Conservation (phyloP, 2,113 vertebrate genomes). For the Sorex fumeus region DNA sequence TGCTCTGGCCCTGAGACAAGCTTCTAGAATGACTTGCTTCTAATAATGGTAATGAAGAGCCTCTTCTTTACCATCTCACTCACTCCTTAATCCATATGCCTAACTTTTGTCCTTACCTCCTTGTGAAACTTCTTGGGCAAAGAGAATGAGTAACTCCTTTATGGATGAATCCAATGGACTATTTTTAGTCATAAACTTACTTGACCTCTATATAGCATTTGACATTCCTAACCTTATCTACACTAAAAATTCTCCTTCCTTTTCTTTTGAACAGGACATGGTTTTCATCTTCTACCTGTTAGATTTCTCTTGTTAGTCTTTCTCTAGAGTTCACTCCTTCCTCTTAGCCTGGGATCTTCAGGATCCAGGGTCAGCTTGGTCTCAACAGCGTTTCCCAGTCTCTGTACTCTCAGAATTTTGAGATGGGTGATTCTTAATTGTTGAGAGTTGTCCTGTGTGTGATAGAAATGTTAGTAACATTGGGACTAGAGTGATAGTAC, state of each 20-base stretch:
- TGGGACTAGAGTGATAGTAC: no score
- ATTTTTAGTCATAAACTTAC: constrained; percentile 32
- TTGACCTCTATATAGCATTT: not conserved
- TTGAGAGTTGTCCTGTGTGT: not conserved
- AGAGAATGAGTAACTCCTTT: constrained; percentile 24
- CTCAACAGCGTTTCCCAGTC: not conserved
- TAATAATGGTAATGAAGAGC: not conserved
- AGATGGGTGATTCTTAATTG: not conserved
- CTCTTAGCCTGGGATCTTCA: not conserved
- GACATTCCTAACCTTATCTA: not conserved
- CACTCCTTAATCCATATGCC: not conserved
- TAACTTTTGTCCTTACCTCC: not conserved
- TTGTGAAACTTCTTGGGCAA: constrained; percentile 6
- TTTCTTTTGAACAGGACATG: constrained; percentile 16
- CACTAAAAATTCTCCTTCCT: not conserved
- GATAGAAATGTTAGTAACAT: not conserved
- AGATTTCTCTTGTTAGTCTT: not conserved
- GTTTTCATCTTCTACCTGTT: not conserved
- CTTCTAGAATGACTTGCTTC: not conserved
- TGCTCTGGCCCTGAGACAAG: not conserved
- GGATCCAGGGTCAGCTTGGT: not conserved
- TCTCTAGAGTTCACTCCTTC: not conserved
- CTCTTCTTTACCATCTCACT: not conserved
- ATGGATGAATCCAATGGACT: not conserved
- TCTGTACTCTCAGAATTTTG: not conserved